Base-by-base conservation (phyloP, 2,888 invertebrate genomes). In the Resseliella maxima region DNA sequence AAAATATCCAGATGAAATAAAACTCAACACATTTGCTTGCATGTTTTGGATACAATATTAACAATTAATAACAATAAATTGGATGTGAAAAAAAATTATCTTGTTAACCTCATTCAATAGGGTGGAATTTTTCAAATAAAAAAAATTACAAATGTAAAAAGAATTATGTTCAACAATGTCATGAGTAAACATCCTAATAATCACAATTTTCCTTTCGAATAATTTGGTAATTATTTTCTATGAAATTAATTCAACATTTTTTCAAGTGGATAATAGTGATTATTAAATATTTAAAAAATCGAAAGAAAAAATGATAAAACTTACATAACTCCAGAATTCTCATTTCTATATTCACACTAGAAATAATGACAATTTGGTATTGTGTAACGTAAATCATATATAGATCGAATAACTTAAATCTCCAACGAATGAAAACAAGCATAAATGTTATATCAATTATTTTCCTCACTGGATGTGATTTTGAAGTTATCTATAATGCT, bases 11-110 rank as follows among this genome's bases (percentile, higher is more conserved):
- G 21, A 18, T 50, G 59, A 24, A 24, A 24, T 3, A 59, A 72
- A 72, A 72, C 15, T 31, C 31, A 72, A 72, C n/a, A 72, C 72
- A 72, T 72, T 72, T 72, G 72, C 72, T 72, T 72, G 72, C n/a
- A 31, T 15, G 27, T 18, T 35, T 31, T 12, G 27, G 59, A n/a
- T 12, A 59, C 59, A 24, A 50, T 18, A 41, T 12, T 45, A 5
- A 59, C 59, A 18, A 12, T 59, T 59, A 12, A 50, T 12, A 50
- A 8, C 15, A 50, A 50, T 10, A 18, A 6, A 41, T 5, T 50
- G 2, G 46, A 50, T 15, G 18, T 50, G 46, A 15, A 50, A 15
- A 18, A 15, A 18, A 18, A 50, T 18, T 50, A 50, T 50, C 31
- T 27, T 15, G 31, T 72, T 59, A 8, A 41, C 41, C 12, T 41